Evolutionary conservation across 2,797 vertebrate species (phyloP), one percentile per base, ranked within the genome.

Genomic region (Hipposideros larvatus): DNA sequence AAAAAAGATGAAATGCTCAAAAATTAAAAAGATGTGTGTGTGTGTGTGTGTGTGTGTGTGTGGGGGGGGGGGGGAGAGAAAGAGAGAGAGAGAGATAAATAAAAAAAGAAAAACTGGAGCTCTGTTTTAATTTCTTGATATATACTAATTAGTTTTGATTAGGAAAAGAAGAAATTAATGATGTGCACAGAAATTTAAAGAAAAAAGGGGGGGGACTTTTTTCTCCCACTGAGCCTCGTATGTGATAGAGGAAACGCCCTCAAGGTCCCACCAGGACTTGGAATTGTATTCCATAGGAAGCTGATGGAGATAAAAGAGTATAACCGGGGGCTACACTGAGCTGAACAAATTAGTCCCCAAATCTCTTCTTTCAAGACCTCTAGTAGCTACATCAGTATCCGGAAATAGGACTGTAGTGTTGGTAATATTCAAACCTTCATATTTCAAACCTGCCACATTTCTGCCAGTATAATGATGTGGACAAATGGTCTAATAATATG

Each of bases 161-260:
- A 59, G 5, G 37, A 79, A 87, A 78, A 68, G 5, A 37, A 80
- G 57, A 88, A 92, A 59, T 59, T 83, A 15, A 18, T 15, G 1
- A 7, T 48, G 0, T 55, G 0, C 2, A 24, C 0, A 53, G 0
- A 22, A 41, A 3, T 11, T 48, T 51, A 14, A 14, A 14, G 4
- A 3, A 86, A 21, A 14, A 87, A 68, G 51, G 84, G 77, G 77
- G 28, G 5, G 2, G 0, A 24, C 9, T 48, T 11, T 16, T 2
- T 48, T 6, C 70, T 28, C 26, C 21, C 4, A 66, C n/a, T 85
- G 11, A 53, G 4, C 5, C 63, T 48, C 77, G 11, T 91, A 57
- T 84, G 4, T 59, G 16, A 31, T 0, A 65, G 53, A 79, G 14
- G 61, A 93, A 87, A 53, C 43, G 37, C 4, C 3, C 9, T 1